A percentile compares a stretch with the other conserved stretches of the same genome.
Conservation (phyloP, 2,113 vertebrate genomes). For the Agapornis roseicollis region DNA sequence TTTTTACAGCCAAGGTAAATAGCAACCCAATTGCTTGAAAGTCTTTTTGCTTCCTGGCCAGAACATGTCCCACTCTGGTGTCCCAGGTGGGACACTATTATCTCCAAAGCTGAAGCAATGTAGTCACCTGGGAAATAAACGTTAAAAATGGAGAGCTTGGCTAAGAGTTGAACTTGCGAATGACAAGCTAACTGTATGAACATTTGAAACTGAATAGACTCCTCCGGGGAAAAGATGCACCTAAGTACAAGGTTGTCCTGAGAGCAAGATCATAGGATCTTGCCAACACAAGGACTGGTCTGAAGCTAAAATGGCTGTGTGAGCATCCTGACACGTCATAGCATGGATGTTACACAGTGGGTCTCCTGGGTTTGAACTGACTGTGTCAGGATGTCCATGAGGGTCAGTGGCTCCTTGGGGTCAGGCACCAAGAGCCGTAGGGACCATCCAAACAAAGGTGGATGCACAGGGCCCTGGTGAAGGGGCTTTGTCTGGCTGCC, state of each 20-base stretch:
- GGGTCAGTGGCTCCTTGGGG: not conserved
- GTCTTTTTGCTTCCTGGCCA: not conserved
- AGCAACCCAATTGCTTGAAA: not conserved
- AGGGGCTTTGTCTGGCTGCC: not conserved
- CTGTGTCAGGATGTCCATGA: not conserved
- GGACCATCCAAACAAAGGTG: not conserved
- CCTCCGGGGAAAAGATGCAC: not conserved
- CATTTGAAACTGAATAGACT: not conserved
- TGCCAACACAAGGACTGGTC: not conserved
- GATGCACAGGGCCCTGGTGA: not conserved
- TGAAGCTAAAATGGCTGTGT: not conserved
- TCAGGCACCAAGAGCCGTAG: rapidly evolving
- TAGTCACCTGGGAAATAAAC: not conserved
- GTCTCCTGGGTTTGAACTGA: not conserved
- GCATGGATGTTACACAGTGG: not conserved
- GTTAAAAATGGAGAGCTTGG: not conserved
- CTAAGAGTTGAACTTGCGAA: not conserved
- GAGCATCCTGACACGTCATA: not conserved
- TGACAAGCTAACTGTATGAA: not conserved
- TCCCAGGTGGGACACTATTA: not conserved
- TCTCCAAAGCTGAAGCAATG: not conserved
- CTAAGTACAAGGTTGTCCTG: not conserved
- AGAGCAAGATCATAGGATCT: not conserved
- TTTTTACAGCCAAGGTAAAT: not conserved
- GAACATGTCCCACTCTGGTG: not conserved